Evolutionary conservation across 2,888 invertebrate species (phyloP), one percentile per base, ranked within the genome.

Genomic region (Tromatobia lineatoria): DNA sequence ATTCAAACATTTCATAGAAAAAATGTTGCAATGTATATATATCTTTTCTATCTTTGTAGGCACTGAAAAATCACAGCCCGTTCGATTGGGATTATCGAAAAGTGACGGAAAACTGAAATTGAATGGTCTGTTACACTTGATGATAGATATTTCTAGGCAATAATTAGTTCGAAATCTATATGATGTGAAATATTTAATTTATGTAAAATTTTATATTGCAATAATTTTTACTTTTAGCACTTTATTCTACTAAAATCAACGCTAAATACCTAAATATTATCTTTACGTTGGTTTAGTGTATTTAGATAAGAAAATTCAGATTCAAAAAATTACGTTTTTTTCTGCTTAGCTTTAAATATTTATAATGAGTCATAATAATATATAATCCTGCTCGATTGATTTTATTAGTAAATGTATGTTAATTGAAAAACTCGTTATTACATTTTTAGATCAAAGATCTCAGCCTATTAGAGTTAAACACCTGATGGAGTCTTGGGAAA

Each of bases 401-500:
- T n/a, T n/a, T n/a, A n/a, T n/a, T n/a, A n/a, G n/a, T n/a, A n/a
- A n/a, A n/a, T n/a, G n/a, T n/a, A n/a, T n/a, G 11, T 42, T 29
- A 29, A 29, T 29, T 29, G 3, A 42, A 42, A 52, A 52, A 54
- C 52, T n/a, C 0, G 15, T 52, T 52, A 52, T 54, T 20, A 11
- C 2, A 3, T 23, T 20, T 54, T 52, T 45, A 45, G 45, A 15
- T 11, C 45, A 45, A 0, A 45, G 45, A 29, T 25, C 10, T n/a
- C 57, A 59, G 42, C 71, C 71, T 1, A 4, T 73, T 1, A 64
- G 54, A 15, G 54, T 70, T 25, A 79, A 70, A n/a, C 34, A n/a
- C 25, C 64, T 70, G 4, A 54, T 82, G 79, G 70, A 74, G 18
- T 79, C 74, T 2, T 70, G 69, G 82, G 74, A 82, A 47, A 70